Evolutionary conservation across 2,113 vertebrate species (phyloP).

Genomic region (Apteryx mantelli): DNA sequence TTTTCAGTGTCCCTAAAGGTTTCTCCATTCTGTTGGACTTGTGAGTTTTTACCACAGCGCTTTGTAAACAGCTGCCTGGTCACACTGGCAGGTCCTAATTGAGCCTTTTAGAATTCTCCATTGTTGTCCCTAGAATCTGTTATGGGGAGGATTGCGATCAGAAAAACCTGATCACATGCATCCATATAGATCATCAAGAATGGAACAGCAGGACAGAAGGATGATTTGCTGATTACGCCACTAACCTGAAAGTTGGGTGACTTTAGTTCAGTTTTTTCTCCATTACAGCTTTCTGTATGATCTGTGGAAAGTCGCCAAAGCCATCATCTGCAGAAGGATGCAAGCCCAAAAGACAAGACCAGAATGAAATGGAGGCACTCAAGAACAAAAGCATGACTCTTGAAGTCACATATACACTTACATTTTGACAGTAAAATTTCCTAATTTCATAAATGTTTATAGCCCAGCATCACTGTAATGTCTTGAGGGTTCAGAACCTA

Average conservation of each 20-base stretch:
- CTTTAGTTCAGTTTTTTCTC: not conserved
- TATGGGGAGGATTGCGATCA: not conserved
- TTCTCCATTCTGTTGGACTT: not conserved
- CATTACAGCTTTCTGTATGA: not conserved
- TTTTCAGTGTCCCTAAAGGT: not conserved
- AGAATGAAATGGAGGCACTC: not conserved
- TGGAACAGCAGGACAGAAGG: not conserved
- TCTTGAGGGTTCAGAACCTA: not conserved
- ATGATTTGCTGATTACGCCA: not conserved
- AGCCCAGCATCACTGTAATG: not conserved
- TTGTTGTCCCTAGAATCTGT: not conserved
- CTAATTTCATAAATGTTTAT: accelerated
- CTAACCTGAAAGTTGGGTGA: not conserved
- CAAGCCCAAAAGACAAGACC: not conserved
- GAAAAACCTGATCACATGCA: not conserved
- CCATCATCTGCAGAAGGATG: not conserved
- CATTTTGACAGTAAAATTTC: not conserved
- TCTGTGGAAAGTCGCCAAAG: not conserved
- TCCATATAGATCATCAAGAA: not conserved
- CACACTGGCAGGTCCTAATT: not conserved
- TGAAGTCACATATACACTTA: not conserved
- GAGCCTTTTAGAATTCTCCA: not conserved
- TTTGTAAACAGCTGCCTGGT: not conserved
- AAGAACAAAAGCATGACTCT: not conserved
- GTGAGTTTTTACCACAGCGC: not conserved